Conservation (phyloP, 2,113 vertebrate species). For the Thomomys bottae region DNA sequence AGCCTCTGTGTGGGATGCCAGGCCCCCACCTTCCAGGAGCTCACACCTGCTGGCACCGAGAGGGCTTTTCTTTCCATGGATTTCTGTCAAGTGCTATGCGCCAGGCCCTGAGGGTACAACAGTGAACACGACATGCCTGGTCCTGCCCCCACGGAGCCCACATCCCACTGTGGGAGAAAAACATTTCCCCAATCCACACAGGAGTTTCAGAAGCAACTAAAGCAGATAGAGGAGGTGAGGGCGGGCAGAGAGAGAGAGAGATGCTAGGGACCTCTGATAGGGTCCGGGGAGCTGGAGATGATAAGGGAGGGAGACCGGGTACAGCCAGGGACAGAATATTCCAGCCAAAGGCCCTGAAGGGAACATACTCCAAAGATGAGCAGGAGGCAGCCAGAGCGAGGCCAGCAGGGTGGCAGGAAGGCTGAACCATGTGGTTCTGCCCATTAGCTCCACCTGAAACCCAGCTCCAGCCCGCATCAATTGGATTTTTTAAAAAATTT, state of each 20-base stretch:
- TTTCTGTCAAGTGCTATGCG: neutral
- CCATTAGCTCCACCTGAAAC: too few species aligned
- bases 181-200: accelerated
- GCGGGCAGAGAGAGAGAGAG: neutral
- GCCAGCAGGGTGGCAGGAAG: accelerated
- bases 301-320: neutral
- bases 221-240: neutral
- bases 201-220: neutral
- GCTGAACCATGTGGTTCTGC: accelerated
- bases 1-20: neutral
- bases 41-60: neutral
- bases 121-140: accelerated
- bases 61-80: neutral
- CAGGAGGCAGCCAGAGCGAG: neutral
- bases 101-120: neutral
- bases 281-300: neutral
- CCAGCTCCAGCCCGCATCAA: accelerated
- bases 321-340: neutral
- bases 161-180: neutral
- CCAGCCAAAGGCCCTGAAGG: neutral
- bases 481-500: neutral
- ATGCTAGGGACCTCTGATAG: neutral
- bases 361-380: too few species aligned
- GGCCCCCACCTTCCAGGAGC: neutral
- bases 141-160: neutral